Conservation (phyloP, 1,140 invertebrate genomes). For the Rhyzopertha dominica region DNA sequence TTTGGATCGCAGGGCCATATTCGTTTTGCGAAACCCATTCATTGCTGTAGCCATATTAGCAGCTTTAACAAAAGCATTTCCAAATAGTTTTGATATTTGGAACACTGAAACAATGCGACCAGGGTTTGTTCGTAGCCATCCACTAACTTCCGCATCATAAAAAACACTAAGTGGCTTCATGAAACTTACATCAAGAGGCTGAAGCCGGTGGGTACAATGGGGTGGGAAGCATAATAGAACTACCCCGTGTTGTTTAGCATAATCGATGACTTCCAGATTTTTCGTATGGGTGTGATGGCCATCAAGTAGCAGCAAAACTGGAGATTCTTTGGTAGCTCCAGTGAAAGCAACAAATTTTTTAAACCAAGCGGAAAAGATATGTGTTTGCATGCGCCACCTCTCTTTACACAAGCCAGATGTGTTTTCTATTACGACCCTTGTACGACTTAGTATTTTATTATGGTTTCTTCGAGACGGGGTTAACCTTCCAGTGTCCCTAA, state of each 20-base stretch:
- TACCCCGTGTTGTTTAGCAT: conserved; percentile 36
- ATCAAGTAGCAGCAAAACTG: conserved; percentile 30
- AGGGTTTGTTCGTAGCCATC: conserved; percentile 22
- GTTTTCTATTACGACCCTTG: too few species aligned
- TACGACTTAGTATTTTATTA: too few species aligned
- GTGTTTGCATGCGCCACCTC: conserved; percentile 35
- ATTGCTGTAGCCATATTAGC: conserved; percentile 43
- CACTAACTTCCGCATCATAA: conserved; percentile 43
- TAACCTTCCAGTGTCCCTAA: too few species aligned
- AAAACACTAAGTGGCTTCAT: conserved; percentile 32
- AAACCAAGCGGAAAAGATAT: conserved; percentile 38
- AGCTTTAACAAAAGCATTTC: conserved; percentile 36
- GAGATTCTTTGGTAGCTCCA: conserved; percentile 22
- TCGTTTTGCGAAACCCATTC: conserved; percentile 41
- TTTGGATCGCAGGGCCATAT: conserved; percentile 41
- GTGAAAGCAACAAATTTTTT: conserved; percentile 34
- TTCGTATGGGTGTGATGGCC: conserved; percentile 31
- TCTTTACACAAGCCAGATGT: too few species aligned
- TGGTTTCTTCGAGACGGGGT: too few species aligned
- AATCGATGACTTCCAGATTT: conserved; percentile 37
- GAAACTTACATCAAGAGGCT: conserved; percentile 43
- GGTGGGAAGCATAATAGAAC: conserved; percentile 38
- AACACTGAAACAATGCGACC: conserved; percentile 28
- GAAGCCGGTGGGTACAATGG: conserved; percentile 42
- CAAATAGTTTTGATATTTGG: conserved; percentile 40